Evolutionary conservation across 2,113 vertebrate species (phyloP).

Genomic region (Cynopterus brachyotis): DNA sequence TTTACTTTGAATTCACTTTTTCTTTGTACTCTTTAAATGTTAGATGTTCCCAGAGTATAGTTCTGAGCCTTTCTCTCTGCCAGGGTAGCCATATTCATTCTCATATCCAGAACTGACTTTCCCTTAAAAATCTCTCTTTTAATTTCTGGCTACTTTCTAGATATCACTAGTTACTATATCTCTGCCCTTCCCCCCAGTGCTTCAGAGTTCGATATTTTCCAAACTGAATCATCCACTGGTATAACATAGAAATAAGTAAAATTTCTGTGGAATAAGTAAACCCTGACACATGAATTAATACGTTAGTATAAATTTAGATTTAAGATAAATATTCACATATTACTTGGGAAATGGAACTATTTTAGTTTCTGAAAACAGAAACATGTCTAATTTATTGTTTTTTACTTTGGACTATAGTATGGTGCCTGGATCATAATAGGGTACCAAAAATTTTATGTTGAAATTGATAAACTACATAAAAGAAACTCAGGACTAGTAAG

Average conservation of each 20-base stretch:
- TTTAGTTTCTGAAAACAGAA: not conserved
- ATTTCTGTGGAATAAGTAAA: not conserved
- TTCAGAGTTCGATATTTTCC: not conserved
- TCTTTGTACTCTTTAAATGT: not conserved
- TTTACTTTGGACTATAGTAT: not conserved
- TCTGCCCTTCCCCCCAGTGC: rapidly evolving
- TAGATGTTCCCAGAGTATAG: not conserved
- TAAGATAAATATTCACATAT: not conserved
- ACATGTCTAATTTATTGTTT: not conserved
- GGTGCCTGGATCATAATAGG: not conserved
- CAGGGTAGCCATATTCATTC: not conserved
- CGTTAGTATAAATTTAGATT: not conserved
- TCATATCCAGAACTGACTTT: not conserved
- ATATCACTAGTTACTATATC: not conserved
- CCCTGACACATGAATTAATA: not conserved
- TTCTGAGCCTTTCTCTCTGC: not conserved
- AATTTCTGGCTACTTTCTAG: not conserved
- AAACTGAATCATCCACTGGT: not conserved
- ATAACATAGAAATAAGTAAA: not conserved
- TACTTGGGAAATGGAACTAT: not conserved
- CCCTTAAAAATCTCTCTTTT: conserved; percentile 11
- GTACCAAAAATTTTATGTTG: not conserved
- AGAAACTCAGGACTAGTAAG: not conserved
- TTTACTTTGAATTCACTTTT: not conserved
- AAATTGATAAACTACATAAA: not conserved